Evolutionary conservation across 2,888 invertebrate species (phyloP), one percentile per base, ranked within the genome.

Genomic region (Leptarthrus brevirostris): DNA sequence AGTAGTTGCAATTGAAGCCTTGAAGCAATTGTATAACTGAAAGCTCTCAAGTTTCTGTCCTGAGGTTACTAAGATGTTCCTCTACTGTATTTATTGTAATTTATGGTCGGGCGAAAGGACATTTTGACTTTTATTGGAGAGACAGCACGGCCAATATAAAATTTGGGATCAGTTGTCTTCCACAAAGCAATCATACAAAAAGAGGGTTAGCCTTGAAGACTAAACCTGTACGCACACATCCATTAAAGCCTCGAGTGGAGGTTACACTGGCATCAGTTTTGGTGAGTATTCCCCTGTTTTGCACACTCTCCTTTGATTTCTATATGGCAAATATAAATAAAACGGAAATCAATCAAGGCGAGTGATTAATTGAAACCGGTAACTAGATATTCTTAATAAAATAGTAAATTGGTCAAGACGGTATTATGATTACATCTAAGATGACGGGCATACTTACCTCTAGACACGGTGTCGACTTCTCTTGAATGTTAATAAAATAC

Each of bases 321-420:
- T 40, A n/a, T 12, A 40, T n/a, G 3, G 12, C 3, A 40, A 20
- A 52, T 52, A 14, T 12, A n/a, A n/a, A n/a, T n/a, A n/a, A n/a
- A n/a, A n/a, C n/a, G 40, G 18, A n/a, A 18, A 18, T 3, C 22
- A 52, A 52, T 52, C 22, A 22, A 12, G 52, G 22, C 14, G 52
- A 18, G 52, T 52, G 52, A 52, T 54, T 54, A 54, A 54, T 54
- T 54, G 30, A 54, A 54, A 54, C 2, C 18, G 54, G 54, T 54
- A 54, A 54, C 54, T 26, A 54, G 54, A 54, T 54, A 24, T 26
- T 14, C 30, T 54, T 54, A 54, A 54, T 54, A 26, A 14, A 24
- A 49, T 12, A 12, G 6, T n/a, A 54, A 22, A 54, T 54, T 54
- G 18, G 14, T 26, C 30, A n/a, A 24, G 54, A 54, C 26, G 14